Percentiles rank a stretch among this genome's conserved stretches.
These are phyloP conservation scores for Pelobates cultripes DNA, from an alignment of 2,797 vertebrate species.

Conservation along the genomic window DNA sequence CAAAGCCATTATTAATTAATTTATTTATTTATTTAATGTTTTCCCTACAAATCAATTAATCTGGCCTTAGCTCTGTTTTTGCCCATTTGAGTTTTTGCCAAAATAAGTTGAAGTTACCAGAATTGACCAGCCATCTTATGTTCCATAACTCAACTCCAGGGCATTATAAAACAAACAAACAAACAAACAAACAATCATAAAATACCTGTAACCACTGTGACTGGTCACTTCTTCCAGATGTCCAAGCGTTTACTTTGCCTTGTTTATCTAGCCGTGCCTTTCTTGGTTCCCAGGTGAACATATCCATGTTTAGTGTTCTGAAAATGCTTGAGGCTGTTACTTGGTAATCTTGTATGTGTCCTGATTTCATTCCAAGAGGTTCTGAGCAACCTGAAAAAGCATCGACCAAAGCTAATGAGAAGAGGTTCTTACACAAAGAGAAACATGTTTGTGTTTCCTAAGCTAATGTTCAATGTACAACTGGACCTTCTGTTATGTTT, in stretches of 20 bases:
- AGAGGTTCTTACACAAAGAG: constrained; percentile 53
- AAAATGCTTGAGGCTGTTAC: constrained; percentile 94
- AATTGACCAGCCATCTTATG: too few species aligned
- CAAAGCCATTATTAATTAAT: too few species aligned
- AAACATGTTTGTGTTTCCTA: constrained; percentile 31
- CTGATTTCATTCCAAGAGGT: constrained; percentile 96
- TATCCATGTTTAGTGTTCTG: constrained; percentile 98
- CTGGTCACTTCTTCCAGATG: constrained; percentile 94
- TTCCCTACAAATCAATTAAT: too few species aligned
- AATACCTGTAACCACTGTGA: constrained; percentile 97
- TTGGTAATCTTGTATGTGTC: constrained; percentile 96
- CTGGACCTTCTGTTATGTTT: constrained; percentile 10
- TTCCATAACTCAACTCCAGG: too few species aligned
- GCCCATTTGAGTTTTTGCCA: too few species aligned
- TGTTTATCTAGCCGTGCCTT: constrained; percentile 97
- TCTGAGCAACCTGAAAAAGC: constrained; percentile 90
- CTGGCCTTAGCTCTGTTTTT: too few species aligned
- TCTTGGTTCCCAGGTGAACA: constrained; percentile 98
- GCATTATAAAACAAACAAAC: too few species aligned
- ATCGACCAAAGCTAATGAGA: constrained; percentile 16
- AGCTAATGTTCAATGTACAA: constrained; percentile 16
- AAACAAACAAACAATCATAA: background rate
- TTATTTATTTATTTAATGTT: too few species aligned
- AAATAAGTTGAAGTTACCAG: too few species aligned
- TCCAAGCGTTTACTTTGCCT: constrained; percentile 98